Conservation (phyloP, 92 coral and sea anemone species). For the Pocillopora grandis region DNA sequence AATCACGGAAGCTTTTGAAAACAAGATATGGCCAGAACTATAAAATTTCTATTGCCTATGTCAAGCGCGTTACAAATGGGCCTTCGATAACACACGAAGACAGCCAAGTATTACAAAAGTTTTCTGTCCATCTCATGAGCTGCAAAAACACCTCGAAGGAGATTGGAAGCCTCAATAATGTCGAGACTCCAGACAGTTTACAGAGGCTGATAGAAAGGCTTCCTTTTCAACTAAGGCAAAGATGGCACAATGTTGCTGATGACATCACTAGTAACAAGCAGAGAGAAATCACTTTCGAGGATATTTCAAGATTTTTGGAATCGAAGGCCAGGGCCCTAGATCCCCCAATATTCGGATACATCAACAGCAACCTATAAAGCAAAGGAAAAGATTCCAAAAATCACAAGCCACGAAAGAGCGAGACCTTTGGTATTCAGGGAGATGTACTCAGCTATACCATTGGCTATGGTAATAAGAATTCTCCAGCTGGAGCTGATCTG, state of each 20-base stretch:
- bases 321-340: constrained; percentile 34
- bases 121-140: constrained; percentile 29
- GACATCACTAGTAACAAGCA: constrained; percentile 31
- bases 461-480: not conserved
- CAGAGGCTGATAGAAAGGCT: constrained; percentile 37
- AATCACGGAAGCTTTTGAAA: constrained; percentile 31
- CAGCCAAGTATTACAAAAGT: constrained; percentile 33
- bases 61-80: constrained; percentile 13
- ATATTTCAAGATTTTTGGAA: constrained; percentile 51
- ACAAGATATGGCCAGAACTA: constrained; percentile 30
- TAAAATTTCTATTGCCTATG: constrained; percentile 42
- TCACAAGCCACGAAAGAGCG: not conserved
- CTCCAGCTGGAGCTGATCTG: not conserved
- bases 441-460: not conserved
- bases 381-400: constrained; percentile 4
- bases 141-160: constrained; percentile 39
- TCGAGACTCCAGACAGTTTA: constrained; percentile 45
- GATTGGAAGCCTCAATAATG: constrained; percentile 27
- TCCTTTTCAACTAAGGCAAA: constrained; percentile 36
- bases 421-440: not conserved
- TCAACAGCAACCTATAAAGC: not conserved
- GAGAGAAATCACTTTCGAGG: constrained; percentile 45
- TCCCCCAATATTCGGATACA: constrained; percentile 44
- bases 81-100: constrained; percentile 44
- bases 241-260: constrained; percentile 53